A percentile compares a stretch with the other conserved stretches of the same genome.
phyloP scores from a whole-genome alignment of 2,888 invertebrate species.

The Drosophila dives region DNA sequence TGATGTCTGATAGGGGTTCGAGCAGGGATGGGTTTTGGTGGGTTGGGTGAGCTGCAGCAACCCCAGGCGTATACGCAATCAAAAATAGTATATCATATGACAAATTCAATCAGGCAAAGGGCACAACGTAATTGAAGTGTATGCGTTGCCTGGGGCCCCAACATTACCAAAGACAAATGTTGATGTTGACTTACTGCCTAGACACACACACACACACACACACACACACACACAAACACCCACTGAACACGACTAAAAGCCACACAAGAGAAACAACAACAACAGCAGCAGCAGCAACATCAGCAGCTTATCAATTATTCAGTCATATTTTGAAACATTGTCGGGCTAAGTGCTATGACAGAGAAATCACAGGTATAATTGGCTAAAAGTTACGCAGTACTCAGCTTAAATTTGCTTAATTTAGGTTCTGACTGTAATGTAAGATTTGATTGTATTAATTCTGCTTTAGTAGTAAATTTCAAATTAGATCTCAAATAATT shows the following conservation, averaged over 20 bases:
- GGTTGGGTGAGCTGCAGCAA: constrained; percentile 5
- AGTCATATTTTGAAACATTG: constrained; percentile 70
- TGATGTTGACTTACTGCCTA: constrained; percentile 49
- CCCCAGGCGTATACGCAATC: constrained; percentile 72
- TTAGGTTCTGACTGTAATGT: not conserved
- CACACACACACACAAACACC: constrained; percentile 22
- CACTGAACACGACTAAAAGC: constrained; percentile 15
- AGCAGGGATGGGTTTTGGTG: not conserved
- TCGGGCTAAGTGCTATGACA: constrained; percentile 32
- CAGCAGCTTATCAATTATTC: constrained; percentile 75
- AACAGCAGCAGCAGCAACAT: constrained; percentile 41
- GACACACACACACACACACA: constrained; percentile 36
- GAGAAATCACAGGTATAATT: not conserved
- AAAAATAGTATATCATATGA: constrained; percentile 74
- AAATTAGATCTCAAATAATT: not conserved
- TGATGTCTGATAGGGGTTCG: constrained; percentile 24
- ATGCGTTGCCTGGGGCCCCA: constrained; percentile 54
- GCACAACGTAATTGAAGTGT: constrained; percentile 73
- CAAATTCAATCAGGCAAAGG: constrained; percentile 79
- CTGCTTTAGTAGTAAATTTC: not conserved
- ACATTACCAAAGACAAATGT: constrained; percentile 47
- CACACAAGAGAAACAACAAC: constrained; percentile 47
- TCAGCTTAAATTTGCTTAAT: not conserved
- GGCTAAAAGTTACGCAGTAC: not conserved
- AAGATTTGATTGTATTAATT: not conserved